Percentiles rank a stretch among this genome's conserved stretches.
These are phyloP conservation scores for Apaloderma vittatum DNA, from an alignment of 2,113 vertebrate genomes.

Conservation along the genomic window DNA sequence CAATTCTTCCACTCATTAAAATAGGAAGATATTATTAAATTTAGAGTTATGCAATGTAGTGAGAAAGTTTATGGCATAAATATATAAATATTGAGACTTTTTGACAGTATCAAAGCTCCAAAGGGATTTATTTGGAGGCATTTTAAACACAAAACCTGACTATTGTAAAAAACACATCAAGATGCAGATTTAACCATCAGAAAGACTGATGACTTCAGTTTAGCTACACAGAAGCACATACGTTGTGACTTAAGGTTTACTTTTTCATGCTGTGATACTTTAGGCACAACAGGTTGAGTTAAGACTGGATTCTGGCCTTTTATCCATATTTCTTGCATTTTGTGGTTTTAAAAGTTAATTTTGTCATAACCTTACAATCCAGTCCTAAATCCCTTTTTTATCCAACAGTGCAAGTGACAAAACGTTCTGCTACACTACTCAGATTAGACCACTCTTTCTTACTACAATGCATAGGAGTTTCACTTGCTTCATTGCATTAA, in stretches of 20 bases:
- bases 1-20: constrained; percentile 17
- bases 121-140: constrained; percentile 46
- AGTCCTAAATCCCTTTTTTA: constrained; percentile 76
- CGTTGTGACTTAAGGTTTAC: background rate
- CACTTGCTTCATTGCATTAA: constrained; percentile 60
- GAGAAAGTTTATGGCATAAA: constrained; percentile 48
- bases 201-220: constrained; percentile 17
- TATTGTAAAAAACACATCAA: constrained; percentile 23
- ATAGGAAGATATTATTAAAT: constrained; percentile 32
- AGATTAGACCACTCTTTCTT: background rate
- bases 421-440: constrained; percentile 37
- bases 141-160: constrained; percentile 38
- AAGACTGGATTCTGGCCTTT: constrained; percentile 14
- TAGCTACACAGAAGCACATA: constrained; percentile 27
- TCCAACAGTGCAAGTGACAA: constrained; percentile 81
- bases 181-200: background rate
- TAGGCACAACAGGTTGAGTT: constrained; percentile 67
- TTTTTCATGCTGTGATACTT: constrained; percentile 35
- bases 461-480: constrained; percentile 55
- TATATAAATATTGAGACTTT: constrained; percentile 66
- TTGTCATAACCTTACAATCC: constrained; percentile 9
- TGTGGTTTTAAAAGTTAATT: constrained; percentile 28
- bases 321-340: background rate
- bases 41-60: constrained; percentile 38
- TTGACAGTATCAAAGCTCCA: constrained; percentile 48